These are phyloP conservation scores for Dicrostonyx torquatus DNA, from an alignment of 2,797 vertebrate species.

Conservation along the genomic window DNA sequence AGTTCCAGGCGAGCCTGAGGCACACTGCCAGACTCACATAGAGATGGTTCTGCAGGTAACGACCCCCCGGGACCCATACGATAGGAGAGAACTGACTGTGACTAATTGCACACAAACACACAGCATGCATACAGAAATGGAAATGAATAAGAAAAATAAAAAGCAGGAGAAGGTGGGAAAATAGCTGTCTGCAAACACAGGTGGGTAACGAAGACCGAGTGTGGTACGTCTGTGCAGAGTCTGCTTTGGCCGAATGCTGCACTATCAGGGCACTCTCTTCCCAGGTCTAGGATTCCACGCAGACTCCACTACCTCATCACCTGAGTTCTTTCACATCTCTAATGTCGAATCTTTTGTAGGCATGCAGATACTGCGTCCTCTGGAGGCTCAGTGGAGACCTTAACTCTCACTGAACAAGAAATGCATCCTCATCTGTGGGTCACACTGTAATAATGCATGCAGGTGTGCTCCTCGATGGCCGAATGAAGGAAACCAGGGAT, in stretches of 20 bases:
- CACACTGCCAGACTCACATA: background rate
- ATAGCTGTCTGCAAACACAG: background rate
- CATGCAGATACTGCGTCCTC: background rate
- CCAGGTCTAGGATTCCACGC: accelerated
- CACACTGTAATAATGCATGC: no score
- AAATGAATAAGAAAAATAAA: background rate
- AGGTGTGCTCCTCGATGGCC: background rate
- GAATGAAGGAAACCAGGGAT: background rate
- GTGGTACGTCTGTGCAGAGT: accelerated
- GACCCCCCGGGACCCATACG: background rate
- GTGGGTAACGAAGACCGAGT: background rate
- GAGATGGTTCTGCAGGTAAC: background rate
- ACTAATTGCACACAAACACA: background rate
- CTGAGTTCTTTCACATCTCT: background rate
- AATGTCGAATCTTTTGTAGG: background rate
- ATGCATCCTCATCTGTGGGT: background rate
- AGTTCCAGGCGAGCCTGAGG: background rate
- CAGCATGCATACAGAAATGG: background rate
- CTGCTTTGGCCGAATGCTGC: background rate
- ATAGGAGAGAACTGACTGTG: background rate
- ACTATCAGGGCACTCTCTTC: background rate
- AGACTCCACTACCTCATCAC: background rate
- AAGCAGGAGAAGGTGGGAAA: background rate
- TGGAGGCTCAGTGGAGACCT: no score
- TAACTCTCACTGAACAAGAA: background rate